A percentile compares a stretch with the other conserved stretches of the same genome.
Evolutionary conservation across 2,888 invertebrate genomes (phyloP).

Genomic region (Pardosa pseudoannulata): DNA sequence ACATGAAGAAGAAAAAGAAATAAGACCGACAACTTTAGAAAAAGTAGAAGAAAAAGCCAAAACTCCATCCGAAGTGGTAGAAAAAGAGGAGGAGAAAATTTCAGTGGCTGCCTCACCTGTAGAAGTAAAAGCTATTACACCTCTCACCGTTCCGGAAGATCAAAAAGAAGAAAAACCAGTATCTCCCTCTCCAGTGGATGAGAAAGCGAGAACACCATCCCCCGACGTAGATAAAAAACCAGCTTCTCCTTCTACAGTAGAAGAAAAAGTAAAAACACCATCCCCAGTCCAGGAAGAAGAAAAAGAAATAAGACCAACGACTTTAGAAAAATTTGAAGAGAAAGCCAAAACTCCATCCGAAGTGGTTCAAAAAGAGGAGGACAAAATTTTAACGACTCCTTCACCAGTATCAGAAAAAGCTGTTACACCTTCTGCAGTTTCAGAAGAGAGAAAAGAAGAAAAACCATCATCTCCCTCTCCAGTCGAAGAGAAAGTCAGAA

Average conservation of each 20-base stretch:
- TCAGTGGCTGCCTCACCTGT: not conserved
- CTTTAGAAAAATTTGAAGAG: no score
- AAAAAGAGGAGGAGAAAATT: no score
- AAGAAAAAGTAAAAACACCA: not conserved
- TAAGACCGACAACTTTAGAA: no score
- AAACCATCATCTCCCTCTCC: not conserved
- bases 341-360: no score
- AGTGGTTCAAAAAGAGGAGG: no score
- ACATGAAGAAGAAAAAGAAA: not conserved
- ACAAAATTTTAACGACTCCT: not conserved
- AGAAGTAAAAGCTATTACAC: not conserved
- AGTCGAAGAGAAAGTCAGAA: not conserved
- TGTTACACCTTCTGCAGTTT: no score
- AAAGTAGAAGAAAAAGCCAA: no score
- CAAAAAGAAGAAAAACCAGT: not conserved
- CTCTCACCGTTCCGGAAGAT: no score
- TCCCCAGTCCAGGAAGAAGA: not conserved
- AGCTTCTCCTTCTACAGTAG: not conserved
- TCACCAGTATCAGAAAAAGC: not conserved
- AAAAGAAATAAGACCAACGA: not conserved
- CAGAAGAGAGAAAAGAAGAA: no score
- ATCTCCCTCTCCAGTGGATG: not conserved
- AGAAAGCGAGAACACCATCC: not conserved
- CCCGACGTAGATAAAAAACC: not conserved
- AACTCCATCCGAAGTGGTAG: no score